Base-by-base conservation (phyloP, 2,113 vertebrate species). In the Pan paniscus region DNA sequence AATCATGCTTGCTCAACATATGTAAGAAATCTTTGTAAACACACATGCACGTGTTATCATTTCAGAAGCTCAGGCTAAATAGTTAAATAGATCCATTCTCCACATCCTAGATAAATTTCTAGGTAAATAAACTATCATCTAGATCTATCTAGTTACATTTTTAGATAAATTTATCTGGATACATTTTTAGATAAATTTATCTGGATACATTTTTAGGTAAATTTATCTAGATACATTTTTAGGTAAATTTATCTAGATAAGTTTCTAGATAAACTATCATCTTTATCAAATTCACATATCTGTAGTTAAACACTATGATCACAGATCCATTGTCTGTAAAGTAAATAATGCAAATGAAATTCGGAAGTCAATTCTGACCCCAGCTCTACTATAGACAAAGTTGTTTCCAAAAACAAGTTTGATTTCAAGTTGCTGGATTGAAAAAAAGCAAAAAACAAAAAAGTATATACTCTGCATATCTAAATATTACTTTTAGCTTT, bases 1-100 rank as follows among this genome's bases (percentile, higher is more conserved):
- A 80, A 90, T 57, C 23, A 59, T 46, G 75, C 43, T 90, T 73
- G 59, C n/a, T 97, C 80, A 97, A 43, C 87, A 79, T 95, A 95
- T 94, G 80, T 88, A 96, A 82, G 40, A 88, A 92, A 70, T 80
- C 87, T 55, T 90, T 86, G 8, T 72, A 67, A 81, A 57, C 43
- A 86, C 64, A 86, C 46, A 72, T 40, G 73, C 79, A 93, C 46
- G 59, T 75, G 55, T 79, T 90, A 87, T 48, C 25, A 75, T 81
- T 94, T 94, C 88, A 92, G 81, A 92, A 96, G 46, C 81, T 88
- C 76, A 88, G 20, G 32, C 9, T 83, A 81, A 92, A 89, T 90
- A 92, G 79, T 52, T 87, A 96, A 90, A 64, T 86, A 92, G 88
- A 86, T 80, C 43, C 10, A 32, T 87, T 94, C n/a, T 40, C 10